A percentile compares a stretch with the other conserved stretches of the same genome.
Evolutionary conservation across 92 coral and sea anemone genomes (phyloP).

Genomic region (Hydrozoanthus gracilis): DNA sequence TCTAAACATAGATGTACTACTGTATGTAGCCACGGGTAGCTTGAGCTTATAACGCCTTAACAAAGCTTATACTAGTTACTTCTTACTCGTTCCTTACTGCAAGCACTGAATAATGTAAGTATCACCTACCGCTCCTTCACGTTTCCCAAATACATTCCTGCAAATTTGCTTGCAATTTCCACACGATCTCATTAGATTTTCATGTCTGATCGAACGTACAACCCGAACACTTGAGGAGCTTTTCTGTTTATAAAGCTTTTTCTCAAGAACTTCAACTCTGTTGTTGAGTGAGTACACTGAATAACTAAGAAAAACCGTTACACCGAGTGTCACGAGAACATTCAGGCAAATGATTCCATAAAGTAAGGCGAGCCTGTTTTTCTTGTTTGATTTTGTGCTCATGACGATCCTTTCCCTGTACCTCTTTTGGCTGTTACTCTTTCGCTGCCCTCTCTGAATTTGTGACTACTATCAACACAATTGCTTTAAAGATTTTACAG

Average conservation of each 20-base stretch:
- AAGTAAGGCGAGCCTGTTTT: not conserved
- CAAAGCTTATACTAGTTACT: not conserved
- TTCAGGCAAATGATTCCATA: not conserved
- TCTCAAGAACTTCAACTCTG: constrained; percentile 4
- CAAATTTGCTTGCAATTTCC: not conserved
- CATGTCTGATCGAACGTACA: not conserved
- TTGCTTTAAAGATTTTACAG: no score
- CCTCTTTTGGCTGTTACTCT: no score
- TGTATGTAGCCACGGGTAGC: no score
- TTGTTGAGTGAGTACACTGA: not conserved
- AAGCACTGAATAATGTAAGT: not conserved
- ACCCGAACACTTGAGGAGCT: not conserved
- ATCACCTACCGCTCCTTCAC: not conserved
- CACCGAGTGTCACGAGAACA: not conserved
- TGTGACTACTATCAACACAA: no score
- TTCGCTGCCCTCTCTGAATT: no score
- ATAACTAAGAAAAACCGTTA: not conserved
- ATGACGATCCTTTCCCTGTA: not conserved
- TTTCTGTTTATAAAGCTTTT: not conserved
- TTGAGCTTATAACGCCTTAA: no score
- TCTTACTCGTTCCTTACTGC: not conserved
- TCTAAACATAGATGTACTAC: no score
- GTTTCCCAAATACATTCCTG: not conserved
- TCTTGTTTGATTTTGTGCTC: not conserved
- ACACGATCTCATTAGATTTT: not conserved